A percentile compares a stretch with the other conserved stretches of the same genome.
phyloP scores from a whole-genome alignment of 2,888 invertebrate genomes.

The Limnephilus auricula region DNA sequence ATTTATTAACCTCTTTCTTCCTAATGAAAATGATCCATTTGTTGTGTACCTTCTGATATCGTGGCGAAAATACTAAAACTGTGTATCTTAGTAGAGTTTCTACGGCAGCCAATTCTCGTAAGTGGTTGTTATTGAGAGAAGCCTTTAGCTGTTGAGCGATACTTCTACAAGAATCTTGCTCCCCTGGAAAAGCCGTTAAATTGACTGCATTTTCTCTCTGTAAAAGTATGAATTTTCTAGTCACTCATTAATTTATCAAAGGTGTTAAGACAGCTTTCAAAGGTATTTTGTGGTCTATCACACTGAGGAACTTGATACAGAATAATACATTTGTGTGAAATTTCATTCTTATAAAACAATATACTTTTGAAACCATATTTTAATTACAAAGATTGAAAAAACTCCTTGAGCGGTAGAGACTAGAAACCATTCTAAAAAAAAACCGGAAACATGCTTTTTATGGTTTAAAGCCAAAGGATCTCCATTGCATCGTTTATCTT shows the following conservation, averaged over 20 bases:
- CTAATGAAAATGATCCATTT: not conserved
- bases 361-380: too few species aligned
- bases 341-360: too few species aligned
- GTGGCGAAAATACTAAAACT: not conserved
- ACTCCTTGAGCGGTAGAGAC: too few species aligned
- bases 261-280: not conserved
- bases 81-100: not conserved
- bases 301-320: not conserved
- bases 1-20: not conserved
- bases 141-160: not conserved
- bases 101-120: constrained; percentile 3
- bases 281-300: not conserved
- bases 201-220: not conserved
- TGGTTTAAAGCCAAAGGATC: too few species aligned
- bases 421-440: too few species aligned
- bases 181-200: not conserved
- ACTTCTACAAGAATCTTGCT: not conserved
- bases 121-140: not conserved
- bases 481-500: too few species aligned
- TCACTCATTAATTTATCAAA: not conserved
- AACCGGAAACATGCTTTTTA: too few species aligned
- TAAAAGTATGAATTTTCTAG: not conserved
- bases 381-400: too few species aligned
- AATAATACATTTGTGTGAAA: too few species aligned
- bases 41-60: not conserved